Base-by-base conservation (phyloP, 2,888 invertebrate species). In the Dolomedes plantarius region DNA sequence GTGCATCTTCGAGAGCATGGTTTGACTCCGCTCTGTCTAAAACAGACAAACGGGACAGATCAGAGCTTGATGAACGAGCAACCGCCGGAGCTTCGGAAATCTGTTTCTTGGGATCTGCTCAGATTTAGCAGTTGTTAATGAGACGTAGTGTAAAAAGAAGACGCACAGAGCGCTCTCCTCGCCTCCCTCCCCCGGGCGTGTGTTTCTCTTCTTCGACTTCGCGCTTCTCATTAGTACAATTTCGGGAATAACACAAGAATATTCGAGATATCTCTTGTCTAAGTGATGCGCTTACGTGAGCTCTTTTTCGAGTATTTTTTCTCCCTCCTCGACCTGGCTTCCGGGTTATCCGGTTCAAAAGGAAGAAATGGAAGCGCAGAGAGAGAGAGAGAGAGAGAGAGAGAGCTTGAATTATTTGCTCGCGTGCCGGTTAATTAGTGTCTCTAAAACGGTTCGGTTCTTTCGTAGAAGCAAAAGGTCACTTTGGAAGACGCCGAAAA, bases 171-270 rank as follows among this genome's bases (percentile, higher is more conserved):
- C n/a, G n/a, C n/a, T n/a, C n/a, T n/a, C n/a, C n/a, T n/a, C n/a
- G n/a, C 9, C 46, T n/a, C 16, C 46, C 11, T 16, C 46, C 9
- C 50, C 16, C 9, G 13, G 16, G 19, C 16, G 32, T 73, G 56
- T 56, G 29, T 29, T 73, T 23, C 28, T n/a, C n/a, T 62, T 56
- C n/a, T 19, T 46, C 72, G 13, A n/a, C 39, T 74, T 23, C 36
- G 39, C 27, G 65, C 72, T 32, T 68, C 82, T 83, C 82, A 83
- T 83, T 83, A 83, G 82, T 46, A 71, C 75, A 72, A 76, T 83
- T 83, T 83, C 82, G 50, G 64, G 76, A 76, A 83, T 80, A 83
- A 65, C 76, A 46, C 69, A 36, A 65, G 81, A 72, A 81, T 68
- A 72, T 83, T 69, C 65, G 19, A 5, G 71, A 65, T 79, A 39